Evolutionary conservation across 1,140 invertebrate species (phyloP).

Genomic region (Drosophila bocki): DNA sequence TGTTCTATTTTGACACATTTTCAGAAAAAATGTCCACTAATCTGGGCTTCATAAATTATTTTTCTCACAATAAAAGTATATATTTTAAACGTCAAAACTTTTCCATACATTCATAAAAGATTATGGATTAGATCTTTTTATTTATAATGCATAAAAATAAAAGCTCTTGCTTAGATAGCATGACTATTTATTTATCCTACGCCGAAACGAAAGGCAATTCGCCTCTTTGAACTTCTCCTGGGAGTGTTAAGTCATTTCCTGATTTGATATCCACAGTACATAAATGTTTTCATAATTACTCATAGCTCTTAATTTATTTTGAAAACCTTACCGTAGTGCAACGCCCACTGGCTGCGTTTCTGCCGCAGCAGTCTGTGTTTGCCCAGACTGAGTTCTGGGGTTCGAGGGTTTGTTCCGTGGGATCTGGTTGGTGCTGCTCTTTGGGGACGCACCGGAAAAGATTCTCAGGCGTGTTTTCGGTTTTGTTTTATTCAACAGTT

Average conservation of each 20-base stretch:
- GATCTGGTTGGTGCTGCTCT: conserved; percentile 18
- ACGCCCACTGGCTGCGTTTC: conserved; percentile 58
- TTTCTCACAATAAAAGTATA: neutral
- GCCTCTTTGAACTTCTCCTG: neutral
- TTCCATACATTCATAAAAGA: neutral
- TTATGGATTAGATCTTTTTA: neutral
- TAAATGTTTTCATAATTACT: conserved; percentile 27
- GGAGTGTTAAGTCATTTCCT: conserved; percentile 27
- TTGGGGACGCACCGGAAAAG: conserved; percentile 67
- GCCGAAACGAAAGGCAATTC: neutral
- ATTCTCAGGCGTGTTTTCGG: conserved; percentile 73
- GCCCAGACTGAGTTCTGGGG: conserved; percentile 52
- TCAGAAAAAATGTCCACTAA: neutral
- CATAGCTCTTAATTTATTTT: conserved; percentile 42
- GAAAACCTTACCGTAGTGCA: conserved; percentile 44
- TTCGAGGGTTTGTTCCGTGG: conserved; percentile 3
- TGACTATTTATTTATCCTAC: neutral
- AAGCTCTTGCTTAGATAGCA: neutral
- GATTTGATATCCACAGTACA: conserved; percentile 4
- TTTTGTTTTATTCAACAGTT: conserved; percentile 74
- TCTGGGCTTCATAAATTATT: neutral
- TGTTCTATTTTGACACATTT: neutral
- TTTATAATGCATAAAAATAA: neutral
- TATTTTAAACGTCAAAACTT: neutral
- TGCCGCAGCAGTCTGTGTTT: conserved; percentile 57